Conservation (phyloP, 2,888 invertebrate species). For the Linnaemya tessellans region DNA sequence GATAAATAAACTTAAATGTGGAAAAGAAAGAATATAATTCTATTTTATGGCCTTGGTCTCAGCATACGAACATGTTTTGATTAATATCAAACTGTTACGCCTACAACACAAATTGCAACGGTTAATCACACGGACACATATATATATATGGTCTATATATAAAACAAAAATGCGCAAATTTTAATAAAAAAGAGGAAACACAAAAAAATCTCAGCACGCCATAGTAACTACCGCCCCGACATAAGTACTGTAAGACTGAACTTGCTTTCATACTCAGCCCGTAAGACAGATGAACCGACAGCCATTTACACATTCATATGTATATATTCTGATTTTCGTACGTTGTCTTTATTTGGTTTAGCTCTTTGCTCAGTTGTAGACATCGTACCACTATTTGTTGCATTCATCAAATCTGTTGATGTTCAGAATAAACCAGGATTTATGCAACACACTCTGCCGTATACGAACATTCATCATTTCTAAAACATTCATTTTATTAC, state of each 20-base stretch:
- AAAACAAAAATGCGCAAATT: constrained; percentile 33
- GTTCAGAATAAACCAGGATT: constrained; percentile 64
- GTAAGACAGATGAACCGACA: not conserved
- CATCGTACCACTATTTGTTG: constrained; percentile 50
- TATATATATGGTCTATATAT: not conserved
- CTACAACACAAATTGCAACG: constrained; percentile 72
- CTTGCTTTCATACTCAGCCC: constrained; percentile 3
- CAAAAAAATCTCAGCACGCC: constrained; percentile 28
- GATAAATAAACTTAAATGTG: constrained; percentile 35
- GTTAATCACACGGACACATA: constrained; percentile 49
- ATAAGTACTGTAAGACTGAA: constrained; percentile 4
- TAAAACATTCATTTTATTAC: constrained; percentile 62
- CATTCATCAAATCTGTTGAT: constrained; percentile 57
- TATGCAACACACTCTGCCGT: constrained; percentile 33
- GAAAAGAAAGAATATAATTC: constrained; percentile 31
- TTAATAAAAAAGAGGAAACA: constrained; percentile 9
- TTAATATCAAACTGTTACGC: constrained; percentile 76
- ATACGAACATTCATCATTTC: constrained; percentile 59
- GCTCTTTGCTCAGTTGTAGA: constrained; percentile 44
- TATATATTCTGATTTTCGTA: not conserved
- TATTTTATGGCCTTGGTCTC: constrained; percentile 36
- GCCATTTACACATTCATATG: not conserved
- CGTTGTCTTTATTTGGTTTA: constrained; percentile 13
- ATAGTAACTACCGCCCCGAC: constrained; percentile 53
- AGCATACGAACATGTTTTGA: constrained; percentile 67